Evolutionary conservation across 2,113 vertebrate species (phyloP).

Genomic region (chimpanzee (Pan troglodytes)): NHGRI_mPanTro3-v2.1_pri NC_072411.2:112412501-112413000

Average conservation of each 20-base stretch:
- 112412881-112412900: constrained; percentile 37
- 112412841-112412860: constrained; percentile 63
- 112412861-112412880: constrained; percentile 2
- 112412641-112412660: constrained; percentile 74
- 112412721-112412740: constrained; percentile 66
- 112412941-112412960: constrained; percentile 70
- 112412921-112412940: constrained; percentile 70
- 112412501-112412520: background rate
- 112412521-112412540: constrained; percentile 23
- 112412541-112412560: constrained; percentile 47
- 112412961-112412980: constrained; percentile 15
- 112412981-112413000: constrained; percentile 51
- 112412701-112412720: constrained; percentile 63
- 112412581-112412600: constrained; percentile 60
- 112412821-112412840: constrained; percentile 57
- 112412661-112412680: constrained; percentile 73
- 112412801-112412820: constrained; percentile 77
- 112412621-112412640: constrained; percentile 78
- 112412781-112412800: constrained; percentile 51
- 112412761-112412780: constrained; percentile 62
- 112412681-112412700: constrained; percentile 75
- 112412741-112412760: constrained; percentile 60
- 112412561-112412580: constrained; percentile 58
- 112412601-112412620: constrained; percentile 62
- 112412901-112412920: constrained; percentile 55